These are phyloP conservation scores for Caenorhabditis uteleia DNA, from an alignment of 2,888 invertebrate species.

Conservation along the genomic window DNA sequence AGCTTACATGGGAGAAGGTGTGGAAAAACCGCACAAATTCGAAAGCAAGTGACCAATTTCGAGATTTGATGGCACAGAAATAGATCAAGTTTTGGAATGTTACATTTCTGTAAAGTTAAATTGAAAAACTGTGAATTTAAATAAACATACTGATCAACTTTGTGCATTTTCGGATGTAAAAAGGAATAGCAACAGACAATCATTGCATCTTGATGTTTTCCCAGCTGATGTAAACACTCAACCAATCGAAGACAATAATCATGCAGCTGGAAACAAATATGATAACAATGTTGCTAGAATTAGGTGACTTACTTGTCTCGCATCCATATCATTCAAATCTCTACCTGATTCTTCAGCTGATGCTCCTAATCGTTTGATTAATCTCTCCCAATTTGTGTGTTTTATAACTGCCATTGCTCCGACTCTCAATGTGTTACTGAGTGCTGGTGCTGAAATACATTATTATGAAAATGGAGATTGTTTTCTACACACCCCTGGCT, in stretches of 20 bases:
- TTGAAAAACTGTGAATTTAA: slow-evolving; percentile 1
- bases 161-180: slow-evolving; percentile 57
- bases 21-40: slow-evolving; percentile 63
- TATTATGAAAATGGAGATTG: not conserved
- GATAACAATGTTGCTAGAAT: not conserved
- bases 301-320: slow-evolving; percentile 17
- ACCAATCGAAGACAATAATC: slow-evolving; percentile 64
- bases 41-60: slow-evolving; percentile 60
- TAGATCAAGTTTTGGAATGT: slow-evolving; percentile 63
- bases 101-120: slow-evolving; percentile 32
- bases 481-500: slow-evolving; percentile 2
- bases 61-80: slow-evolving; percentile 59
- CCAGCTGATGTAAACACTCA: slow-evolving; percentile 47
- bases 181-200: slow-evolving; percentile 65
- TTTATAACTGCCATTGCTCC: slow-evolving; percentile 50
- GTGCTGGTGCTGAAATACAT: slow-evolving; percentile 13
- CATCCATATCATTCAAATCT: slow-evolving; percentile 8
- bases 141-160: slow-evolving; percentile 40
- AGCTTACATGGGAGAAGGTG: slow-evolving; percentile 20
- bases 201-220: slow-evolving; percentile 53
- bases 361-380: slow-evolving; percentile 56
- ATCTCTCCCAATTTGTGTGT: slow-evolving; percentile 49
- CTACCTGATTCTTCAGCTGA: slow-evolving; percentile 22
- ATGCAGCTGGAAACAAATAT: slow-evolving; percentile 49
- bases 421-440: slow-evolving; percentile 47